phyloP scores from a whole-genome alignment of 1,140 invertebrate species.

The Chironomus tepperi region DNA sequence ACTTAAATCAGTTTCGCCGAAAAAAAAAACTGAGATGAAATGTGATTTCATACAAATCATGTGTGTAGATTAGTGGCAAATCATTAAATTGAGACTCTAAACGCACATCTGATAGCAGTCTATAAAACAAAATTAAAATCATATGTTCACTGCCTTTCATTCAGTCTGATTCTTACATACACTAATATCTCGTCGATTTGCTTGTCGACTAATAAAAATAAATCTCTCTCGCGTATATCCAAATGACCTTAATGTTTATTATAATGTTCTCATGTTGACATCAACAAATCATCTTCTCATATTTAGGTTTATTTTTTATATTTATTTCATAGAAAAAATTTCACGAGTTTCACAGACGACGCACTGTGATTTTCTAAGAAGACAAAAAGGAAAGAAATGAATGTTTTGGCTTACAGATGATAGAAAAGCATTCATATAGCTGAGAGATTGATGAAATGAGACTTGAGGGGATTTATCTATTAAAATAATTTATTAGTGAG shows the following conservation, averaged over 20 bases:
- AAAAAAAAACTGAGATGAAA: not conserved
- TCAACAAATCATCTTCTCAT: conserved; percentile 23
- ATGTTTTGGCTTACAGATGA: not conserved
- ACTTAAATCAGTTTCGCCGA: not conserved
- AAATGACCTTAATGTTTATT: conserved; percentile 24
- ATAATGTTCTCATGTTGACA: conserved; percentile 23
- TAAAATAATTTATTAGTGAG: not conserved
- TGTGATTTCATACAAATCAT: not conserved
- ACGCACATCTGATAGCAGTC: conserved; percentile 15
- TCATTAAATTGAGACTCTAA: not conserved
- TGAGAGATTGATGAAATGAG: not conserved
- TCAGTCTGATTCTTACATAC: not conserved
- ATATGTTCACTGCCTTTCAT: not conserved
- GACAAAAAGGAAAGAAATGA: not conserved
- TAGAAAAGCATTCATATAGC: not conserved
- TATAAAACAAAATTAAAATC: conserved; percentile 24
- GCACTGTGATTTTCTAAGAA: not conserved
- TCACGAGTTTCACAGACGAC: conserved; percentile 1
- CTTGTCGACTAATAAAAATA: conserved; percentile 18
- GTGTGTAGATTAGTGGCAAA: not conserved
- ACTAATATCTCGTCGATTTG: not conserved
- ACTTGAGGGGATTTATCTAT: not conserved
- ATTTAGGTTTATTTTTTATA: not conserved
- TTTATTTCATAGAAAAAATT: not conserved
- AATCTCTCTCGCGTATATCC: not conserved